Base-by-base conservation (phyloP, 2,888 invertebrate genomes). In the Graphium colonna region DNA sequence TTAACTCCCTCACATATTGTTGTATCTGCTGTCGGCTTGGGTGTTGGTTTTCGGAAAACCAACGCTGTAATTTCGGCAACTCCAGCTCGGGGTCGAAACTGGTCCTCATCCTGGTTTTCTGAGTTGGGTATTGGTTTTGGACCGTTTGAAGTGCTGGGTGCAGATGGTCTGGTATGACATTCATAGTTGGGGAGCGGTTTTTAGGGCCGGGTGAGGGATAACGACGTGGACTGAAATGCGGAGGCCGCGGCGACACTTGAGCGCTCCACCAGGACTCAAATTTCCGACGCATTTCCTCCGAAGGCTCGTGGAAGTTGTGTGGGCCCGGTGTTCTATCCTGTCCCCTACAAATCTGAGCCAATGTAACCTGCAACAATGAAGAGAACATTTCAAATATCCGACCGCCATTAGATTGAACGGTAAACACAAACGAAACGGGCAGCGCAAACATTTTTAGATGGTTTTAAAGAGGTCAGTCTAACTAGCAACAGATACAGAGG, bases 1-100 rank as follows among this genome's bases (percentile, higher is more conserved):
- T 99, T 61, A 99, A 88, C 74, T 98, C 97, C 66, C 96, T 94
- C 52, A 99, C 97, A 82, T 98, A 99, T 61, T 97, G 95, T 68
- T 98, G 97, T 74, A 99, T 98, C 87, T 98, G 98, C 70, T 98
- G 97, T 50, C 98, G 92, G 61, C 97, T 96, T 0, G 99, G 99
- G 79, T 99, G 99, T 67, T 98, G 98, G 80, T 99, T 99, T 75
- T 97, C 97, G 39, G 94, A 93, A 89, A 99, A 99, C 98, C 99
- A 99, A 64, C 96, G 93, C 76, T 99, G 98, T 49, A 99, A 87
- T 71, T 98, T 96, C 0, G 99, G 98, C 59, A 99, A 86, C 83
- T 99, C 99, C 70, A 97, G 91, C 82, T 98, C 98, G 0, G 98
- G 98, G 82, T 98, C 98, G 72, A 98, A 98, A 73, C 97, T 98